Conservation (phyloP, 1,140 invertebrate genomes). For the Drosophila gunungcola region DNA sequence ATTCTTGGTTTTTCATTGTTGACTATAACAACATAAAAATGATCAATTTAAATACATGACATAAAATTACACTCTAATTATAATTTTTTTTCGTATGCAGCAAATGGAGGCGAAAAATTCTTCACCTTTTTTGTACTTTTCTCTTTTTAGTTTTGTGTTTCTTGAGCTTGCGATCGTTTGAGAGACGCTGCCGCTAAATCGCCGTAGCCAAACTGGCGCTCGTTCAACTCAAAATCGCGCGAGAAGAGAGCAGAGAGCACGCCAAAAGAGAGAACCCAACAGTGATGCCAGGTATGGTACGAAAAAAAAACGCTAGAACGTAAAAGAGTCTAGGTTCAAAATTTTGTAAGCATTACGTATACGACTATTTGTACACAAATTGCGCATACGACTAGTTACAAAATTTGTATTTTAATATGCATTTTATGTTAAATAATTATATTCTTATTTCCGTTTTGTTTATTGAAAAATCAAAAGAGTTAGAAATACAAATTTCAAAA, state of each 20-base stretch:
- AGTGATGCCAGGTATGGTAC: constrained; percentile 1
- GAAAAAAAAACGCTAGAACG: constrained; percentile 1
- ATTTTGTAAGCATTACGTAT: constrained; percentile 3
- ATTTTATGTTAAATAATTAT: too few species aligned
- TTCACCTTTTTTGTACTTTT: constrained; percentile 7
- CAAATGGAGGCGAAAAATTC: constrained; percentile 58
- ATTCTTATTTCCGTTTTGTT: not conserved
- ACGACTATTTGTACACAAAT: not conserved
- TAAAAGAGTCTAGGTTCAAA: not conserved
- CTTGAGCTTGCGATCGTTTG: constrained; percentile 26
- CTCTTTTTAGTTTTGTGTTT: constrained; percentile 6
- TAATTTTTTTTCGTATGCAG: constrained; percentile 2
- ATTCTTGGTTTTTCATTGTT: too few species aligned
- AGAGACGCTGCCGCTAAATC: constrained; percentile 10
- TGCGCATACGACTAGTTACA: not conserved
- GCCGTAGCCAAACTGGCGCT: constrained; percentile 39
- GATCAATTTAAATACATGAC: too few species aligned
- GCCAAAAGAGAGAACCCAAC: not conserved
- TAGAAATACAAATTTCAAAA: too few species aligned
- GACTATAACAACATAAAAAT: too few species aligned
- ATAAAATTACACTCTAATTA: not conserved
- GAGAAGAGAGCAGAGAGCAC: constrained; percentile 7
- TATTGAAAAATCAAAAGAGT: too few species aligned
- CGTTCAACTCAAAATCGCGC: constrained; percentile 4
- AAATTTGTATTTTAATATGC: not conserved